Evolutionary conservation across 2,888 invertebrate genomes (phyloP).

Genomic region (Sipha maydis): DNA sequence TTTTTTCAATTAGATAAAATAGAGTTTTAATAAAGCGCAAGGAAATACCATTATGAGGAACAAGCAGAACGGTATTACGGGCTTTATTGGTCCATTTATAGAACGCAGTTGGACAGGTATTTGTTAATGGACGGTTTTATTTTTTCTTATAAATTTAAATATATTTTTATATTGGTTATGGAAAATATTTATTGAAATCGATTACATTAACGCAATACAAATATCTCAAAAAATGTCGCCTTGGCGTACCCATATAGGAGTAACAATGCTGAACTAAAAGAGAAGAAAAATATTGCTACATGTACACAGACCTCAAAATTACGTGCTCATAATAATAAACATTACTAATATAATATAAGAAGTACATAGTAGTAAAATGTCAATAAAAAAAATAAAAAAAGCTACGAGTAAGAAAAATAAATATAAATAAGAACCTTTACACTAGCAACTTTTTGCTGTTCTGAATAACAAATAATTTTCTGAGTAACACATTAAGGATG

Average conservation of each 20-base stretch:
- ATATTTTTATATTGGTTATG: background rate
- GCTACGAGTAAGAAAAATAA: background rate
- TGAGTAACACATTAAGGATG: background rate
- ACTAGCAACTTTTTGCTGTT: background rate
- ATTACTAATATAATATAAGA: slow-evolving; percentile 22
- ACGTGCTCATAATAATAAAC: slow-evolving; percentile 45
- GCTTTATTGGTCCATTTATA: background rate
- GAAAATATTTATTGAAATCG: slow-evolving; percentile 17
- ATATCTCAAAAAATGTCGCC: background rate
- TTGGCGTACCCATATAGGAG: no score
- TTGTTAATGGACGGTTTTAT: background rate
- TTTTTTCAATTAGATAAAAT: no score
- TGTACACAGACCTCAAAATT: background rate
- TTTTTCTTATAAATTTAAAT: background rate
- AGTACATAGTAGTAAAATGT: slow-evolving; percentile 28
- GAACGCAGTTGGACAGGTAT: background rate
- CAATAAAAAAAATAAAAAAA: slow-evolving; percentile 21
- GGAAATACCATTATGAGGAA: background rate
- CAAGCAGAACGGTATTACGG: background rate
- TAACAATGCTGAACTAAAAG: background rate
- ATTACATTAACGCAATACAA: background rate
- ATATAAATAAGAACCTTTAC: slow-evolving; percentile 10
- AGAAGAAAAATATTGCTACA: slow-evolving; percentile 27
- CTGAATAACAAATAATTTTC: slow-evolving; percentile 29
- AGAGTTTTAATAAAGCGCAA: no score